phyloP scores from a whole-genome alignment of 1,140 invertebrate genomes.

The Tigriopus japonicus region DNA sequence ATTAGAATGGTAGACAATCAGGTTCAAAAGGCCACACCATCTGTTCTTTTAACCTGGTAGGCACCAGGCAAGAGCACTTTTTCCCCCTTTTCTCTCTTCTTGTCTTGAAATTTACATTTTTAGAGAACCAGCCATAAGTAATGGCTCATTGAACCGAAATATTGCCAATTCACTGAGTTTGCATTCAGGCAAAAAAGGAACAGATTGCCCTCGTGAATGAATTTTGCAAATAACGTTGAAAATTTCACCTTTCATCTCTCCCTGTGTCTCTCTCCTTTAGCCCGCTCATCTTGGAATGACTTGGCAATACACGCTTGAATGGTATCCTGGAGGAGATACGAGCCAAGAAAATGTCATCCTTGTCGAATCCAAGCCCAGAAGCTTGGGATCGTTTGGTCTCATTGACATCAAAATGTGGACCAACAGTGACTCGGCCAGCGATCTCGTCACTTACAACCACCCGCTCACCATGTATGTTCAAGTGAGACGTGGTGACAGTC shows the following conservation, averaged over 20 bases:
- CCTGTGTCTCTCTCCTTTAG: background rate
- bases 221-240: too few species aligned
- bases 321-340: background rate
- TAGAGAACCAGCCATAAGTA: too few species aligned
- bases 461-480: constrained; percentile 1
- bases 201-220: too few species aligned
- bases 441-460: constrained; percentile 5
- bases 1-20: too few species aligned
- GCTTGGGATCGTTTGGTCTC: background rate
- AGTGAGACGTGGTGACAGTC: background rate
- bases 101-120: too few species aligned
- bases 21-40: too few species aligned
- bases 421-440: background rate
- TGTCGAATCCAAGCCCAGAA: background rate
- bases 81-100: too few species aligned
- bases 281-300: background rate
- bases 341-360: constrained; percentile 2
- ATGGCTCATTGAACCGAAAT: too few species aligned
- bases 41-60: too few species aligned
- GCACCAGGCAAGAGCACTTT: too few species aligned
- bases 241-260: background rate
- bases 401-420: constrained; percentile 8
- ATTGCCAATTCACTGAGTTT: too few species aligned
- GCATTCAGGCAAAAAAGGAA: too few species aligned
- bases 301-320: constrained; percentile 6